These are phyloP conservation scores for Zygaena filipendulae DNA, from an alignment of 2,888 invertebrate species.

Conservation along the genomic window DNA sequence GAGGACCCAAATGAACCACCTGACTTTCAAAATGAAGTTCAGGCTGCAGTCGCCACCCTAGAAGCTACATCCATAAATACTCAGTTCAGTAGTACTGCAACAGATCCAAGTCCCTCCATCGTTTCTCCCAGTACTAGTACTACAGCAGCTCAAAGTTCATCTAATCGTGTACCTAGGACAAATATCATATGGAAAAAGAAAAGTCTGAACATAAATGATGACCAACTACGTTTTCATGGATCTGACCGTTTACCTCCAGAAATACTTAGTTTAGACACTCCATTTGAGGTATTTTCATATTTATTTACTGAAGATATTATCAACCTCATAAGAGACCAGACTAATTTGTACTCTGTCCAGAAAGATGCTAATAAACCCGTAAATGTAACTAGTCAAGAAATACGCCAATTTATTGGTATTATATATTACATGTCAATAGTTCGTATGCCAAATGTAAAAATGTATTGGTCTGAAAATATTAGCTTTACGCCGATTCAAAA, in stretches of 20 bases:
- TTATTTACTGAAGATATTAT: conserved; percentile 1
- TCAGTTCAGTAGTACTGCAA: background rate
- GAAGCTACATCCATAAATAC: background rate
- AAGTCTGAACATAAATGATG: conserved; percentile 13
- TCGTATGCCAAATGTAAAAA: conserved; percentile 1
- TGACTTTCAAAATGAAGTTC: background rate
- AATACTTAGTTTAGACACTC: background rate
- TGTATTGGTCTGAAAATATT: conserved; percentile 1
- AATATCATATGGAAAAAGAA: conserved; percentile 17
- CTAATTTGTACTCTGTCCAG: conserved; percentile 1
- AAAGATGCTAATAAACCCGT: background rate
- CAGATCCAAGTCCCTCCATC: background rate
- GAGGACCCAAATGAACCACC: conserved; percentile 2
- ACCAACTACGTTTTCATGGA: conserved; percentile 13
- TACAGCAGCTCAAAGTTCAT: background rate
- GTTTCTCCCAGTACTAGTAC: conserved; percentile 5
- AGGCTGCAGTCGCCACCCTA: background rate
- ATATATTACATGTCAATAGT: conserved; percentile 1
- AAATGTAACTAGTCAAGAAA: background rate
- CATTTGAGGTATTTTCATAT: conserved; percentile 1
- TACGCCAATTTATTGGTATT: conserved; percentile 1
- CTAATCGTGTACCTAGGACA: conserved; percentile 7
- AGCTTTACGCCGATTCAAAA: background rate
- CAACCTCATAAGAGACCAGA: conserved; percentile 1
- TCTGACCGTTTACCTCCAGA: conserved; percentile 7